Base-by-base conservation (phyloP, 2,113 vertebrate species). In the Mustela nigripes region DNA sequence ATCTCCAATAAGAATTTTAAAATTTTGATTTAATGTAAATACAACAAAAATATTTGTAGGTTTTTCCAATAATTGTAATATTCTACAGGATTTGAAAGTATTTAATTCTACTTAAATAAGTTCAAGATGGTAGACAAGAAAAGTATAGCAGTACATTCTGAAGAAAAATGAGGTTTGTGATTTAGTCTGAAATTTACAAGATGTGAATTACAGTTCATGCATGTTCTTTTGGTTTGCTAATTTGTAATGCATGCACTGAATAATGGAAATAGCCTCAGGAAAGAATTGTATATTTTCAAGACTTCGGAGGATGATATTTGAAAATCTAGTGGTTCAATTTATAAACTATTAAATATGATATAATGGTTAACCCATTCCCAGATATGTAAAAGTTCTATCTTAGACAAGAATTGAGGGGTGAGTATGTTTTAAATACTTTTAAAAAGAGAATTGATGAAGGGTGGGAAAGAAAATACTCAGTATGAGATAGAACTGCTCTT, bases 271-370 rank as follows among this genome's bases (percentile, higher is more conserved):
- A 89, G 74, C 36, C 62, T 92, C 79, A 33, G 33, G 76, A 95
- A 63, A 84, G 56, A 89, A 90, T 39, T 81, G 9, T 60, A 93
- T 50, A 71, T 86, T 94, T 93, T 94, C 33, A 73, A 96, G 79
- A 94, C 79, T 97, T 96, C 86, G 39, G 73, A 97, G 50, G 28
- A 76, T 63, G 45, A 92, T 9, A 92, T 94, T 96, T 94, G 15
- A 97, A 97, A 98, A 91, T 87, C 26, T 84, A 91, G 95, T 81
- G 76, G 33, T 53, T 97, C 97, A 50, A 81, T 91, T 90, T 84
- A 94, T 95, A 94, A 93, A 60, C n/a, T 39, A 60, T 63, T 95
- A 73, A 96, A 71, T 84, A 92, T 89, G 79, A 53, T 21, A 95
- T 21, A 78, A 28, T 76, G 36, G 36, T 92, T 97, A 96, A 56